Evolutionary conservation across 2,888 invertebrate genomes (phyloP), one percentile per base, ranked within the genome.

Genomic region (Melanophora roralis): DNA sequence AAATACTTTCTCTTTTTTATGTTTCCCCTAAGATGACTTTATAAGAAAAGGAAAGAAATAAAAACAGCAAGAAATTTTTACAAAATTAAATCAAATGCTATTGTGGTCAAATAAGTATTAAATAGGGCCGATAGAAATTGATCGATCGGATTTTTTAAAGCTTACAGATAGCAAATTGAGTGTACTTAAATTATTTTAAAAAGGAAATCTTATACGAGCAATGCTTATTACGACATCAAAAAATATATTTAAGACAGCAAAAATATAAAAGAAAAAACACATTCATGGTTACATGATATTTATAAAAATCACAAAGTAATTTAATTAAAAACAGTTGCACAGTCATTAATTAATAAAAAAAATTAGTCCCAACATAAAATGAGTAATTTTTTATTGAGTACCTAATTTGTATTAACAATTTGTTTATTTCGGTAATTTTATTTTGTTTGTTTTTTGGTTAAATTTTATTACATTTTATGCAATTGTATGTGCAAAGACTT

Each of bases 1-100:
- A 62, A 68, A 55, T 76, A 55, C 75, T 76, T 76, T 76, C 62
- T 62, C 75, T 76, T 60, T 27, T n/a, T 36, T 43, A 67, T 43
- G 36, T 59, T 9, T 36, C 12, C n/a, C n/a, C n/a, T n/a, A n/a
- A n/a, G n/a, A n/a, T n/a, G n/a, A n/a, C n/a, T n/a, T n/a, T n/a
- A n/a, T n/a, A n/a, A n/a, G n/a, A n/a, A n/a, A n/a, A n/a, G n/a
- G n/a, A n/a, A n/a, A n/a, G n/a, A n/a, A n/a, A n/a, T n/a, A n/a
- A n/a, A n/a, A n/a, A n/a, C n/a, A n/a, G n/a, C n/a, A n/a, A n/a
- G n/a, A n/a, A n/a, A n/a, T n/a, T n/a, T n/a, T n/a, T n/a, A n/a
- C n/a, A n/a, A 38, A 43, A 59, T 32, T 14, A 34, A 9, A 53
- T 14, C 32, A 53, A n/a, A n/a, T n/a, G n/a, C n/a, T n/a, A 34